A percentile compares a stretch with the other conserved stretches of the same genome.
phyloP scores from a whole-genome alignment of 2,113 vertebrate genomes.

The Sebastes schlegelii region DNA sequence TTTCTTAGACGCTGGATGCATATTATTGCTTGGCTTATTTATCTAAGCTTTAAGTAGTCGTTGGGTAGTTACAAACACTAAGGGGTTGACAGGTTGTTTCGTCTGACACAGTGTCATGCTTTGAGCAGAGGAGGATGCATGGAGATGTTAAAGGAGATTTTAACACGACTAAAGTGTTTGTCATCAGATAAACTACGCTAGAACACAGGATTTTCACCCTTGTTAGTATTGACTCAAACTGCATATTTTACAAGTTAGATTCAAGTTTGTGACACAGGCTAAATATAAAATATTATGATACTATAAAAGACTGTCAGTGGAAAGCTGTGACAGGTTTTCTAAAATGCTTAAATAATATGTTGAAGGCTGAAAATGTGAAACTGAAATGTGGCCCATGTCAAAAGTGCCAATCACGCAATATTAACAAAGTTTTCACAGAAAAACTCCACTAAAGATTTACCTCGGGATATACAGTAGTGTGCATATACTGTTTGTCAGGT shows the following conservation, averaged over 20 bases:
- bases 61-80: constrained; percentile 25
- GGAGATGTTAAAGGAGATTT: not conserved
- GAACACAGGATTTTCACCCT: not conserved
- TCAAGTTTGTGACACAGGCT: not conserved
- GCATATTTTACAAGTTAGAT: not conserved
- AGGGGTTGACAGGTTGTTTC: constrained; percentile 23
- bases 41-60: constrained; percentile 16
- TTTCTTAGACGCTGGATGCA: constrained; percentile 40
- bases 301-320: not conserved
- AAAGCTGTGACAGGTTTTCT: not conserved
- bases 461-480: no score
- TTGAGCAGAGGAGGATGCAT: not conserved
- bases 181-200: no score
- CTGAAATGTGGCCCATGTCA: no score
- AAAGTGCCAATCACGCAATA: not conserved
- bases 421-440: not conserved
- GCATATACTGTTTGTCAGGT: no score
- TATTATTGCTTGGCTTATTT: constrained; percentile 28
- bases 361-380: no score
- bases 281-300: not conserved
- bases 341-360: no score
- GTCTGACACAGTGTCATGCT: constrained; percentile 39
- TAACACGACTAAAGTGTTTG: not conserved
- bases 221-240: not conserved
- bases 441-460: no score